These are phyloP conservation scores for Lepeophtheirus salmonis DNA, from an alignment of 1,140 invertebrate genomes.

Conservation along the genomic window DNA sequence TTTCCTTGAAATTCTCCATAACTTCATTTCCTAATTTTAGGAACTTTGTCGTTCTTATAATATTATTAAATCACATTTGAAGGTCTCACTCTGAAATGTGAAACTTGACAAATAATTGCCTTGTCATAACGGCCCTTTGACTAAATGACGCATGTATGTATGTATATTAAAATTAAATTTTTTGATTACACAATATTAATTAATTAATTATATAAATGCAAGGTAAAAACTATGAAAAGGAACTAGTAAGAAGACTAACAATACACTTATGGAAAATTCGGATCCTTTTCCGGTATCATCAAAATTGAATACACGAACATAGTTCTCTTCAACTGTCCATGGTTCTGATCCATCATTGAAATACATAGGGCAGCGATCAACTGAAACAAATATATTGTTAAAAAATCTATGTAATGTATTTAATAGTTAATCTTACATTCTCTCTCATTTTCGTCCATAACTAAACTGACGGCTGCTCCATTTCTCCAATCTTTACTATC, in stretches of 20 bases:
- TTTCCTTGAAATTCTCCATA: too few species aligned
- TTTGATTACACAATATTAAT: not conserved
- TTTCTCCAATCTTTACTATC: conserved; percentile 64
- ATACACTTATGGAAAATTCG: not conserved
- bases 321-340: conserved; percentile 44
- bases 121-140: too few species aligned
- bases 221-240: not conserved
- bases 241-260: not conserved
- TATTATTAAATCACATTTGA: too few species aligned
- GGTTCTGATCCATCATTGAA: conserved; percentile 79
- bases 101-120: too few species aligned
- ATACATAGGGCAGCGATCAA: conserved; percentile 80
- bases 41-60: too few species aligned
- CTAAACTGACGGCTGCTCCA: conserved; percentile 70
- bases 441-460: conserved; percentile 77
- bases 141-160: too few species aligned
- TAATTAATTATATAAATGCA: not conserved
- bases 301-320: conserved; percentile 22
- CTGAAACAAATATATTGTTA: conserved; percentile 25
- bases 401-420: not conserved
- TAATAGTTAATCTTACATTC: conserved; percentile 40
- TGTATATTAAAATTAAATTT: too few species aligned
- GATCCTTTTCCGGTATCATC: conserved; percentile 5
- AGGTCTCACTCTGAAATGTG: too few species aligned
- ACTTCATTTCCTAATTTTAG: too few species aligned